Conservation (phyloP, 2,797 vertebrate genomes). For the Hydrolagus colliei region DNA sequence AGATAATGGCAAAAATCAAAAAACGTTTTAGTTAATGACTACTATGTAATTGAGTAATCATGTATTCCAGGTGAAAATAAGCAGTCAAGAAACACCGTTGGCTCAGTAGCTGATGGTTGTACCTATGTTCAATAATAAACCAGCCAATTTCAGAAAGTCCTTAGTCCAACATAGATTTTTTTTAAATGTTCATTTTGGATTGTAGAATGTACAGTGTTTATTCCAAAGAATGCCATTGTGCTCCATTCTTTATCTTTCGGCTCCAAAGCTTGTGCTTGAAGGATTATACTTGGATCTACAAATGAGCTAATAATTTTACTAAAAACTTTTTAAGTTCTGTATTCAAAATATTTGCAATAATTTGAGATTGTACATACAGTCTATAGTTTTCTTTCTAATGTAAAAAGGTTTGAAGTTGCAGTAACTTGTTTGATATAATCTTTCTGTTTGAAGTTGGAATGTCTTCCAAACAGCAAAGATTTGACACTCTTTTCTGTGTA, state of each 20-base stretch:
- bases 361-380: conserved; percentile 18
- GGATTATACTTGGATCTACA: too few relatives aligned
- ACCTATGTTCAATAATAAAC: background rate
- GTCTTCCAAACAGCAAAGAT: background rate
- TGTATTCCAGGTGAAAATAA: conserved; percentile 3
- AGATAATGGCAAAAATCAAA: conserved; percentile 10
- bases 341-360: conserved; percentile 29
- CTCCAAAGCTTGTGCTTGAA: conserved; percentile 7
- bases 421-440: background rate
- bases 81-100: background rate
- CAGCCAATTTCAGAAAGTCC: too few relatives aligned
- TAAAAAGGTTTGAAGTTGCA: conserved; percentile 4
- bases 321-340: background rate
- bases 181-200: background rate
- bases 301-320: conserved; percentile 22
- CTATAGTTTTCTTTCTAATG: conserved; percentile 1
- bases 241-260: background rate
- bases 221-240: conserved; percentile 17
- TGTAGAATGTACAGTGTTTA: conserved; percentile 15
- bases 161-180: background rate
- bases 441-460: background rate
- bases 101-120: background rate
- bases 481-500: conserved; percentile 5
- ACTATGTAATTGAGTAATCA: conserved; percentile 15
- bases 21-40: conserved; percentile 8